Base-by-base conservation (phyloP, 1,140 invertebrate species). In the Drosophila tristis region DNA sequence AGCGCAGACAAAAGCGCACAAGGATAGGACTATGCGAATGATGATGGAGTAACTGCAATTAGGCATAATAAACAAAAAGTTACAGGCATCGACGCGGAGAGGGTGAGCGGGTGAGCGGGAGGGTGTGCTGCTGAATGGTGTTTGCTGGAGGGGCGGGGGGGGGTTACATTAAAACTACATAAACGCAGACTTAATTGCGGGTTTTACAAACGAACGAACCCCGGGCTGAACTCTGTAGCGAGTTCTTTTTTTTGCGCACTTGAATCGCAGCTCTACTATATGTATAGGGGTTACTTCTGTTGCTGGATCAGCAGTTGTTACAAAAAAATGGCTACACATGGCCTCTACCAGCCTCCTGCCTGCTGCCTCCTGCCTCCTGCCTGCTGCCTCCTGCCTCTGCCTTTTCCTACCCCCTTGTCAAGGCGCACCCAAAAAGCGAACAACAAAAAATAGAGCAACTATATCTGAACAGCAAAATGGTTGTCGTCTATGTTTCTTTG, bases 1-100 rank as follows among this genome's bases (percentile, higher is more conserved):
- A 86, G 63, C 73, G 63, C 74, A 77, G 82, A 86, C 80, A 86
- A 86, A 75, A 70, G 76, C 60, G 62, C 59, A 74, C 55, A 84
- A 57, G 67, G 76, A 61, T 71, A 77, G 35, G 9, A 70, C 54
- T 16, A 49, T 49, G 63, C 29, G 67, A 63, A 59, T 39, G 57
- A 60, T 85, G 77, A 74, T 84, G 73, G 63, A 80, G 78, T 87
- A 87, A 90, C 89, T 84, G 89, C 87, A 90, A 90, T 90, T 90
- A 90, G 79, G 72, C 68, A 78, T 82, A 91, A 90, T 90, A 91
- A 90, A 91, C 79, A 90, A 75, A 75, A 90, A 89, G 87, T 90
- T 90, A 89, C 79, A 78, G 59, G 62, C 49, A 73, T 74, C 63
- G 62, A 51, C 15, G 59, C 26, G 7, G 29, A 20, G 15, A 26